Conservation (phyloP, 92 coral and sea anemone genomes). For the Desmophyllum pertusum region DNA sequence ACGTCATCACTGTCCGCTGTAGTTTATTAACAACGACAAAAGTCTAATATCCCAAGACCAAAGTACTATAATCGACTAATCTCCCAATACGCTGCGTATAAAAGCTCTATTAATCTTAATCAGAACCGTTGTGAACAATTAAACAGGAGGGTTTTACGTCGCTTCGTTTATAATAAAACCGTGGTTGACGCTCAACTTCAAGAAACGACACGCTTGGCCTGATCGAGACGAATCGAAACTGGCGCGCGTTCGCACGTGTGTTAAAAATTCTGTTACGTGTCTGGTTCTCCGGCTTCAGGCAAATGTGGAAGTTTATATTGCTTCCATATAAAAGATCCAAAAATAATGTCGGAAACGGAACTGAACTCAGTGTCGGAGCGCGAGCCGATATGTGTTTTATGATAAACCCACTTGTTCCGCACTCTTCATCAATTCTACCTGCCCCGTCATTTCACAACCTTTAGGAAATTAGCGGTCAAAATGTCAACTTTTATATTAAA, state of each 20-base stretch:
- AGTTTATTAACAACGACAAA: conserved; percentile 17
- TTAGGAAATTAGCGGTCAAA: background rate
- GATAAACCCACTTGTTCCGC: background rate
- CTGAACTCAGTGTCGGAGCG: background rate
- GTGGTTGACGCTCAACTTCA: background rate
- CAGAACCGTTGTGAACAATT: conserved; percentile 17
- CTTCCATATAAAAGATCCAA: background rate
- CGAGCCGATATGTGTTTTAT: background rate
- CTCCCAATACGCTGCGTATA: conserved; percentile 7
- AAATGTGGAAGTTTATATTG: background rate
- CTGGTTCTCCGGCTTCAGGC: too few species aligned
- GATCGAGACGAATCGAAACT: too few species aligned
- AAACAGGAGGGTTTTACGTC: conserved; percentile 13
- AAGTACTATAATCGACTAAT: conserved; percentile 31
- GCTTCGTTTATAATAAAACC: conserved; percentile 38
- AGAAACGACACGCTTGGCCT: background rate
- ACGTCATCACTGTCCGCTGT: background rate
- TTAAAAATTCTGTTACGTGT: background rate
- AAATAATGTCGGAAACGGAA: background rate
- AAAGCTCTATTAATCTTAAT: conserved; percentile 37
- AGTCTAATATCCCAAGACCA: conserved; percentile 38
- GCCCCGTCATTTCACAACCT: background rate
- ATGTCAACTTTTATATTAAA: too few species aligned
- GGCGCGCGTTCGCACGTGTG: background rate
- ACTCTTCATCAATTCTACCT: background rate